phyloP scores from a whole-genome alignment of 2,797 vertebrate species.

The Pangasius djambal region DNA sequence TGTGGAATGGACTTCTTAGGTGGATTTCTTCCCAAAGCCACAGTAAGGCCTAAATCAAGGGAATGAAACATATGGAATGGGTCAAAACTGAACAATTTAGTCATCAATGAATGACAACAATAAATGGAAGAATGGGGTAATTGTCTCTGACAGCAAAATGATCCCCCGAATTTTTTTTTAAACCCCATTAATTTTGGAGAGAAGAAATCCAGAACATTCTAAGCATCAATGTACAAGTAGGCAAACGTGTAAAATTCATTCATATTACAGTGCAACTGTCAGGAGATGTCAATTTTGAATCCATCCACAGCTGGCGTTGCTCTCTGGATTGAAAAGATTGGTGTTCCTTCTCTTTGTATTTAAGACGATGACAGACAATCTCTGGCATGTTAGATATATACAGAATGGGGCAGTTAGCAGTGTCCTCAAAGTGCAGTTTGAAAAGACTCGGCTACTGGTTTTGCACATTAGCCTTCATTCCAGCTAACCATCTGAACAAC shows the following conservation, averaged over 20 bases:
- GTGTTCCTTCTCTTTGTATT: background rate
- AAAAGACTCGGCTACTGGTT: background rate
- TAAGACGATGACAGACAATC: background rate
- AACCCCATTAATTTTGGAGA: background rate
- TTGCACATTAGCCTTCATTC: background rate
- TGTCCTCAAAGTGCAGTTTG: background rate
- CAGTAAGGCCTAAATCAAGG: constrained; percentile 10
- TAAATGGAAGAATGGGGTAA: background rate
- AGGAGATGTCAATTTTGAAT: background rate
- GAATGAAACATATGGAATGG: constrained; percentile 32
- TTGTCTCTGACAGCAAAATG: constrained; percentile 2
- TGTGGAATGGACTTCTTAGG: constrained; percentile 11
- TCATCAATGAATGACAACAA: constrained; percentile 3
- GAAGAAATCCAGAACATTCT: background rate
- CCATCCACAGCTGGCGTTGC: background rate
- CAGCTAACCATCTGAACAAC: background rate
- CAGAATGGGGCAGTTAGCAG: background rate
- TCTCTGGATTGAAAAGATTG: background rate
- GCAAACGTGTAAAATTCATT: background rate
- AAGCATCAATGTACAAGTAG: background rate
- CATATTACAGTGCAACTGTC: background rate
- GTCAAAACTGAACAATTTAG: constrained; percentile 13
- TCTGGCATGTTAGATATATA: background rate
- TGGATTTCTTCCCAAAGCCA: constrained; percentile 40
- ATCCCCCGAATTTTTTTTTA: background rate